Conservation (phyloP, 1,140 invertebrate species). For the honey bee (Apis mellifera) region DNA sequence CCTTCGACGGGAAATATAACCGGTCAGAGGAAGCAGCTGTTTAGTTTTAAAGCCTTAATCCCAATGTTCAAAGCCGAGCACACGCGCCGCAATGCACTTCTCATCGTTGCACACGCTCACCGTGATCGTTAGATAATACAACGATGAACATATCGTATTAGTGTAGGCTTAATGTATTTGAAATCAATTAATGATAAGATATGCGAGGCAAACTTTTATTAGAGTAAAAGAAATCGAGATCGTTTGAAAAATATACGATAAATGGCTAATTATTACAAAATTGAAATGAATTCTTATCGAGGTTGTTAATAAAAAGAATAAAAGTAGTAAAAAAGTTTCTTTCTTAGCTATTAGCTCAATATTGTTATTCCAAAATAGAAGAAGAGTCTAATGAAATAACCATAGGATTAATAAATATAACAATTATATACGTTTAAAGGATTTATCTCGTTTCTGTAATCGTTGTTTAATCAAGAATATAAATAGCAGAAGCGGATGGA, state of each 20-base stretch:
- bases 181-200: neutral
- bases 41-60: conserved; percentile 39
- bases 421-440: too few relatives aligned
- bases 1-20: neutral
- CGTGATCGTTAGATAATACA: neutral
- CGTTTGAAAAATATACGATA: neutral
- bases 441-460: neutral
- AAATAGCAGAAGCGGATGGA: neutral
- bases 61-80: neutral
- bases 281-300: neutral
- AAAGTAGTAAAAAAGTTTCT: neutral
- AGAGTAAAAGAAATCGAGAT: neutral
- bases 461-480: neutral
- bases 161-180: neutral
- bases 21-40: conserved; percentile 36
- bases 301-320: neutral
- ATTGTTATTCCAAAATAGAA: too few relatives aligned
- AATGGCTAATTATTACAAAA: neutral
- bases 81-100: neutral
- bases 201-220: neutral
- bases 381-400: too few relatives aligned
- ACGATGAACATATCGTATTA: neutral
- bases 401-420: too few relatives aligned
- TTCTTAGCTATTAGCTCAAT: neutral
- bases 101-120: too few relatives aligned